Percentiles rank a stretch among this genome's conserved stretches.
These are phyloP conservation scores for Napeogenes inachia DNA, from an alignment of 2,888 invertebrate species.

Conservation along the genomic window DNA sequence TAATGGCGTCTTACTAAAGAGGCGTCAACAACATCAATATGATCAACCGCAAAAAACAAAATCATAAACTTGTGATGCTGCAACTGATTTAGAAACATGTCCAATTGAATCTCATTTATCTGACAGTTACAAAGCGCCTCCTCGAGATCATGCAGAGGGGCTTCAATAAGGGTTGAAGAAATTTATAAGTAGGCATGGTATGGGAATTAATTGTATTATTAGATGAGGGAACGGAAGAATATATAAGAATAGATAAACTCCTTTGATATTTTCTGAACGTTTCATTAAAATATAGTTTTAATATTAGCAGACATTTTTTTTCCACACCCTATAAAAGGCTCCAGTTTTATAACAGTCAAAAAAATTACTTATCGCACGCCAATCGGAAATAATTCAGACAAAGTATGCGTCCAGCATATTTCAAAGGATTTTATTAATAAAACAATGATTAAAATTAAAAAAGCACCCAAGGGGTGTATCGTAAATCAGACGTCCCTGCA, in stretches of 20 bases:
- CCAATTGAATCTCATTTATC: conserved; percentile 5
- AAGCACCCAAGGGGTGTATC: conserved; percentile 49
- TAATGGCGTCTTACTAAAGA: no score
- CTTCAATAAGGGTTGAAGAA: conserved; percentile 56
- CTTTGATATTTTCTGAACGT: no score
- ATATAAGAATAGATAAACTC: conserved; percentile 73
- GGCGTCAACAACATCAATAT: no score
- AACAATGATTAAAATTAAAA: conserved; percentile 47
- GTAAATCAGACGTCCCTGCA: conserved; percentile 73
- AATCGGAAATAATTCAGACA: conserved; percentile 22
- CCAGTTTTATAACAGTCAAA: background rate
- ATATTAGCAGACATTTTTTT: background rate
- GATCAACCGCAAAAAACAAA: no score
- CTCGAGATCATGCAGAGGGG: conserved; percentile 38
- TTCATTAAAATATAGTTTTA: background rate
- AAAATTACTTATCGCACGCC: conserved; percentile 24
- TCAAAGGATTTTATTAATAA: conserved; percentile 30
- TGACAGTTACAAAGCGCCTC: conserved; percentile 12
- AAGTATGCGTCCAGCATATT: conserved; percentile 6
- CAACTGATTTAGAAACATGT: background rate
- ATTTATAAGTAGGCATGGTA: conserved; percentile 66
- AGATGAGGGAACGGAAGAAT: conserved; percentile 73
- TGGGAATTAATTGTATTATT: conserved; percentile 76
- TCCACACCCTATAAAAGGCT: background rate
- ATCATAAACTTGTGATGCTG: background rate